These are phyloP conservation scores for Agonum fuliginosum DNA, from an alignment of 2,888 invertebrate genomes.

Conservation along the genomic window DNA sequence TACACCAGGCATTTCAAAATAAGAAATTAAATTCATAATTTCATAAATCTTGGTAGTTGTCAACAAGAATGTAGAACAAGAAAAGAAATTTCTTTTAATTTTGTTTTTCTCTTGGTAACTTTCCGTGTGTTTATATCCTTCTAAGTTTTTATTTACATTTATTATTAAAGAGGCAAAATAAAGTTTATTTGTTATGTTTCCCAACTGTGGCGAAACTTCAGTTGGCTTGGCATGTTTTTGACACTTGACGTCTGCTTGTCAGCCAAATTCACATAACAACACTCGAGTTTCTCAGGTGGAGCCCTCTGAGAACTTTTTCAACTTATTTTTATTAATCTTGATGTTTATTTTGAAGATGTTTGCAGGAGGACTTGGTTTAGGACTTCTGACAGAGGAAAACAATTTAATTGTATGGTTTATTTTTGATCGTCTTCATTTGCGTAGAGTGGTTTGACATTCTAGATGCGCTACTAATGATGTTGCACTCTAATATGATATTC, in stretches of 20 bases:
- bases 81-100: too few relatives aligned
- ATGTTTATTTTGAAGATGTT: neutral
- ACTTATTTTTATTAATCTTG: constrained; percentile 11
- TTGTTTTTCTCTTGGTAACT: too few relatives aligned
- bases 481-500: constrained; percentile 31
- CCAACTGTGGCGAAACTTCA: neutral
- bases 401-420: constrained; percentile 14
- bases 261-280: neutral
- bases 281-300: constrained; percentile 18
- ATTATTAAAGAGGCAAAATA: neutral
- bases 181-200: constrained; percentile 2
- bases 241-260: constrained; percentile 18
- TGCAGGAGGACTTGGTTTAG: neutral
- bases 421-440: neutral
- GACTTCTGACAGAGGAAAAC: neutral
- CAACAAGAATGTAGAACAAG: too few relatives aligned
- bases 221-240: constrained; percentile 1
- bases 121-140: too few relatives aligned
- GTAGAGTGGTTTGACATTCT: neutral
- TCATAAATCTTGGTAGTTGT: too few relatives aligned
- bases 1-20: too few relatives aligned
- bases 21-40: too few relatives aligned
- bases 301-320: neutral
- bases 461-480: constrained; percentile 7
- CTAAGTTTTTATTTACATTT: neutral